Base-by-base conservation (phyloP, 2,113 vertebrate species). In the Galeopterus variegatus region DNA sequence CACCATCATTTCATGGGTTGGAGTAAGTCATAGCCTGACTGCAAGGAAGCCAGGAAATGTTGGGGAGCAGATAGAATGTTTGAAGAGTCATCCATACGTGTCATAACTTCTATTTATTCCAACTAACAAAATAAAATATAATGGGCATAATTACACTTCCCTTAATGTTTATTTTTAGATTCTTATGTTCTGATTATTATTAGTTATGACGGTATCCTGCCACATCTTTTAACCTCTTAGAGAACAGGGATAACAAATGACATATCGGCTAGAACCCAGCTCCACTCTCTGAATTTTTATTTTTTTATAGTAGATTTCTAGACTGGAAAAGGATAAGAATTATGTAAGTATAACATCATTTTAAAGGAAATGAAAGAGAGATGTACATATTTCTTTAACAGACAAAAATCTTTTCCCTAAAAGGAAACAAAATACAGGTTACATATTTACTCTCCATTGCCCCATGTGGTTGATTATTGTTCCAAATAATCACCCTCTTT, bases 91-190 rank as follows among this genome's bases (percentile, higher is more conserved):
- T 28, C 24, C 10, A 11, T 2, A 56, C 36, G 54, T 69, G 2
- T 76, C 79, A 72, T 1, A 21, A 1, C 8, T 52, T 85, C 7
- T 75, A 48, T 95, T 86, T 84, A n/a, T 70, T 70, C 21, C 91
- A 70, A 92, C 41, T 56, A 72, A 50, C 41, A 82, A 83, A 83
- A 62, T 84, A 50, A 96, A 93, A 77, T 65, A 48, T 18, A 7
- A 14, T 52, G 17, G 52, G 6, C 70, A 73, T 93, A 87, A 88
- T 93, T 72, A 77, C 6, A 90, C 48, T 17, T 54, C 6, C 11
- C 31, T 93, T 10, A 62, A 77, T 81, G 64, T 52, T 83, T 60
- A 90, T 73, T 82, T 93, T 90, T 24, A 60, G 12, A 79, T 82
- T 87, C 21, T 73, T 88, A 24, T 23, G 10, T 70, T 75, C 36